Conservation (phyloP, 2,888 invertebrate genomes). For the Diarsia brunnea region DNA sequence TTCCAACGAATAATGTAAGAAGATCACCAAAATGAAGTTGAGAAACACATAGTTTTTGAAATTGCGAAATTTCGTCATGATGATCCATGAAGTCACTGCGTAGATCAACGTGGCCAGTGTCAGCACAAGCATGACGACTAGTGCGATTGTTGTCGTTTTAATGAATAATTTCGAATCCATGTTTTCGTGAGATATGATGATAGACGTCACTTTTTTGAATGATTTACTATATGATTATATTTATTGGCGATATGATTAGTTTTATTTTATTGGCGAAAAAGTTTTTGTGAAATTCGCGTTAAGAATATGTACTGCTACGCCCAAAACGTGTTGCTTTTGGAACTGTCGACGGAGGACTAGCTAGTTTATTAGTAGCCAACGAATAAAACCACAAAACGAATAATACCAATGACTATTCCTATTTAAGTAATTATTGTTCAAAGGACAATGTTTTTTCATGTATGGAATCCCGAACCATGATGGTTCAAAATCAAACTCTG, state of each 20-base stretch:
- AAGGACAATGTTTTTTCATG: no score
- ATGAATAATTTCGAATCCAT: not conserved
- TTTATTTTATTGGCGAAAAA: not conserved
- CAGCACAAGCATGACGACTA: not conserved
- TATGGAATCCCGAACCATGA: no score
- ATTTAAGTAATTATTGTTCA: not conserved
- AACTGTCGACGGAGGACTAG: not conserved
- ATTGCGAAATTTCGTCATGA: not conserved
- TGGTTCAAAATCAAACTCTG: no score
- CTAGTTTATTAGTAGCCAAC: not conserved
- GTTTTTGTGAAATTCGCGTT: not conserved
- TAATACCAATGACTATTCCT: not conserved
- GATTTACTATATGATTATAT: no score
- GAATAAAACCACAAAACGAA: not conserved
- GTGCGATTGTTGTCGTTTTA: not conserved
- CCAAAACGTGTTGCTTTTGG: not conserved
- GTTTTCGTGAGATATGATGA: not conserved
- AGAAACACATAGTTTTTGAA: slow-evolving; percentile 7
- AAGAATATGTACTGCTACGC: not conserved
- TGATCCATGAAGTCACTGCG: slow-evolving; percentile 7
- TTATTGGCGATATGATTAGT: no score
- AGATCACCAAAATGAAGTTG: not conserved
- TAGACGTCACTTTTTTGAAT: not conserved
- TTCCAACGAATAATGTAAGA: not conserved
- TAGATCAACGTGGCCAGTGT: not conserved